Evolutionary conservation across 2,113 vertebrate genomes (phyloP).

Genomic region (Nematolebias whitei): DNA sequence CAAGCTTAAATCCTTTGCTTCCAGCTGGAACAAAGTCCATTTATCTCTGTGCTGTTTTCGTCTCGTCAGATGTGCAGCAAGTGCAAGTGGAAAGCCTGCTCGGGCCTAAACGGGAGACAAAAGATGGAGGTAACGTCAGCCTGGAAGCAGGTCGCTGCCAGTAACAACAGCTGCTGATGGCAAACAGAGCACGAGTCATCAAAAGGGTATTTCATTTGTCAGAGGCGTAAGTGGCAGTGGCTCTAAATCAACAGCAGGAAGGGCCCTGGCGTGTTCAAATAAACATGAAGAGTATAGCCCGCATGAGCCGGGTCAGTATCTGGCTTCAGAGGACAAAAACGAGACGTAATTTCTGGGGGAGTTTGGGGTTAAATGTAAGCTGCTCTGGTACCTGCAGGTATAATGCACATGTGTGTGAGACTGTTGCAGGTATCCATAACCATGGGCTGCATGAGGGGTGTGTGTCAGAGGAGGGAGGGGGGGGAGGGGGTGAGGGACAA

Average conservation of each 20-base stretch:
- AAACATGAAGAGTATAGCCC: conserved; percentile 71
- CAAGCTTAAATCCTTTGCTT: conserved; percentile 58
- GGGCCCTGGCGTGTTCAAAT: conserved; percentile 71
- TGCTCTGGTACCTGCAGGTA: conserved; percentile 61
- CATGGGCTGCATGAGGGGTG: conserved; percentile 58
- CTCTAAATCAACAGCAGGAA: conserved; percentile 79
- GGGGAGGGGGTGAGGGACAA: conserved; percentile 70
- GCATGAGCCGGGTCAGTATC: conserved; percentile 48
- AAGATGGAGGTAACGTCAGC: conserved; percentile 56
- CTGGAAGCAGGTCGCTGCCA: conserved; percentile 36
- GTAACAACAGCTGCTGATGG: conserved; percentile 72
- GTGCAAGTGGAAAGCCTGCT: conserved; percentile 39
- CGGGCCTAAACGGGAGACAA: conserved; percentile 42
- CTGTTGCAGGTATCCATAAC: conserved; percentile 73
- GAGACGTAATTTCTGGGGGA: conserved; percentile 31
- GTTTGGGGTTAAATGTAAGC: conserved; percentile 7
- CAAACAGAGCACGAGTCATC: conserved; percentile 73
- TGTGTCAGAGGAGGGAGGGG: conserved; percentile 29
- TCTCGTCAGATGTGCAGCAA: conserved; percentile 46
- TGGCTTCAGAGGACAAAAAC: conserved; percentile 32
- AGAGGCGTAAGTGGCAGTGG: conserved; percentile 71
- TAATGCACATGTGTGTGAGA: conserved; percentile 52
- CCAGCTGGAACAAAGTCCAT: conserved; percentile 24
- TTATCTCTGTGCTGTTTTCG: conserved; percentile 38
- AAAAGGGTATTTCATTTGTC: conserved; percentile 72